phyloP scores from a whole-genome alignment of 2,888 invertebrate genomes.

The Meganola albula region DNA sequence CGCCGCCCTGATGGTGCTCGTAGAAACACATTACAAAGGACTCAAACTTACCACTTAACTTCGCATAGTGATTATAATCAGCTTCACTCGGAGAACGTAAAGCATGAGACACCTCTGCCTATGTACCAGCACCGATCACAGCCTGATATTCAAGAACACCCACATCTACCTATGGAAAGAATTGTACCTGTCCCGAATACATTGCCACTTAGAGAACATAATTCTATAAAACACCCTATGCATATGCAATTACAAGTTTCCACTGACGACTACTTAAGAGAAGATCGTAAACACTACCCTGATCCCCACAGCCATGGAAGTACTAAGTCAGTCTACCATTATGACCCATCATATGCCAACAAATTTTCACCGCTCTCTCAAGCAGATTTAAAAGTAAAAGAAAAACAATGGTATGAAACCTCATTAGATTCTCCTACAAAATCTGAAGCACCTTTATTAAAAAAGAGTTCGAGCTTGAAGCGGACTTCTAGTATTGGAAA shows the following conservation, averaged over 20 bases:
- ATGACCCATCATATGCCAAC: slow-evolving; percentile 63
- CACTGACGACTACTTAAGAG: slow-evolving; percentile 58
- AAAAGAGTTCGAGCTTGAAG: slow-evolving; percentile 67
- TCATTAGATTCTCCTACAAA: slow-evolving; percentile 79
- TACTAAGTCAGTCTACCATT: slow-evolving; percentile 57
- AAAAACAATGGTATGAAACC: slow-evolving; percentile 84
- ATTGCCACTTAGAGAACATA: slow-evolving; percentile 62
- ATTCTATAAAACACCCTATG: slow-evolving; percentile 53
- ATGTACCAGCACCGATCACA: slow-evolving; percentile 65
- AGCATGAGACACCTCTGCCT: slow-evolving; percentile 48
- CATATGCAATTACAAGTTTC: slow-evolving; percentile 65
- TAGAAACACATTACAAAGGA: slow-evolving; percentile 65
- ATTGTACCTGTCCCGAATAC: slow-evolving; percentile 56
- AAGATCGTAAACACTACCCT: slow-evolving; percentile 50
- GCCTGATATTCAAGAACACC: slow-evolving; percentile 60
- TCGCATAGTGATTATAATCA: slow-evolving; percentile 72
- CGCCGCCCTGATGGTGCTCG: slow-evolving; percentile 55
- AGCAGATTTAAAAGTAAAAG: slow-evolving; percentile 63
- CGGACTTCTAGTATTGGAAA: slow-evolving; percentile 76
- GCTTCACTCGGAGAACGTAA: slow-evolving; percentile 59
- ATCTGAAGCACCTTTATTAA: slow-evolving; percentile 46
- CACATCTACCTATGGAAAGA: slow-evolving; percentile 52
- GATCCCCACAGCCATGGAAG: slow-evolving; percentile 65
- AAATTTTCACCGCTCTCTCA: slow-evolving; percentile 66
- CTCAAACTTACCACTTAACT: slow-evolving; percentile 71